Evolutionary conservation across 2,797 vertebrate species (phyloP).

Genomic region (Glyptemys insculpta): DNA sequence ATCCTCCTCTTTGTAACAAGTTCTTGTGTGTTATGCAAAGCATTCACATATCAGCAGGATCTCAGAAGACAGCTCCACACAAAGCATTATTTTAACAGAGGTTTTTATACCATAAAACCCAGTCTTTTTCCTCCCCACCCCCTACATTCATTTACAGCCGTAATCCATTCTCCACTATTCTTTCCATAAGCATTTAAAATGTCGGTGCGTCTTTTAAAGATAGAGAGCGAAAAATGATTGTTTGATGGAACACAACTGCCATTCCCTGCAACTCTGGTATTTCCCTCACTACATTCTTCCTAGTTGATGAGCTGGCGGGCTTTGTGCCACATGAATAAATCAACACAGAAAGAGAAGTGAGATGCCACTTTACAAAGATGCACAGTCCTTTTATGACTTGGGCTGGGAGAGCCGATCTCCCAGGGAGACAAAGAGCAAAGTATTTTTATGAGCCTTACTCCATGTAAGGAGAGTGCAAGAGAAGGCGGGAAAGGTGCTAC

Average conservation of each 20-base stretch:
- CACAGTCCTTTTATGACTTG: neutral
- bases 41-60: constrained; percentile 4
- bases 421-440: neutral
- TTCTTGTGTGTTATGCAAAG: constrained; percentile 42
- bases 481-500: neutral
- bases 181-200: neutral
- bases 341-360: neutral
- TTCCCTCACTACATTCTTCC: neutral
- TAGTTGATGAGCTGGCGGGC: neutral
- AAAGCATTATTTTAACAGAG: neutral
- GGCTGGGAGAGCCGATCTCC: neutral
- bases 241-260: neutral
- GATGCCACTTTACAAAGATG: neutral
- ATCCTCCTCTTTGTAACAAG: neutral
- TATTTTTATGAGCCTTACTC: neutral
- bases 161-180: neutral
- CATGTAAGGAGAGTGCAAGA: neutral
- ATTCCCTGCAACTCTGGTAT: neutral
- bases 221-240: neutral
- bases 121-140: neutral
- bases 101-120: neutral
- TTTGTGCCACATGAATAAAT: neutral
- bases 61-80: neutral
- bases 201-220: neutral
- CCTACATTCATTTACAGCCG: neutral